phyloP scores from a whole-genome alignment of 2,113 vertebrate species.

The Burhinus oedicnemus region DNA sequence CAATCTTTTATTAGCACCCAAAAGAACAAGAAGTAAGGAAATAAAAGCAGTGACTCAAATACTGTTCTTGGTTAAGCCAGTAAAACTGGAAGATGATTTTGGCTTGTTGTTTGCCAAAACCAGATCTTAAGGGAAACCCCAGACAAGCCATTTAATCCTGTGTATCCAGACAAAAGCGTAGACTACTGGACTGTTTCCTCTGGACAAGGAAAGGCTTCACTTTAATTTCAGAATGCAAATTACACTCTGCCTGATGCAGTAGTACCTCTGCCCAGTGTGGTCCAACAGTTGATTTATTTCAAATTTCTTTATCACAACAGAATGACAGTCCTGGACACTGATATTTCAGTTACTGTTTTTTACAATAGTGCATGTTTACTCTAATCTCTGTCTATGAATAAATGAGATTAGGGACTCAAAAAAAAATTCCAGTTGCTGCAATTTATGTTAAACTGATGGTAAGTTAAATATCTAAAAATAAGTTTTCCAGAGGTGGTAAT shows the following conservation, averaged over 20 bases:
- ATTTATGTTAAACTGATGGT: background rate
- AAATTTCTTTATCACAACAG: background rate
- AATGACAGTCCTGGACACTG: background rate
- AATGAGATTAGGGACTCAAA: background rate
- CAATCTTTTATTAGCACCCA: background rate
- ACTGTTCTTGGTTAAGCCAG: background rate
- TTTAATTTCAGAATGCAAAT: background rate
- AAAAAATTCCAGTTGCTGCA: background rate
- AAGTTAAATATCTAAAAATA: background rate
- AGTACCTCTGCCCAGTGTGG: background rate
- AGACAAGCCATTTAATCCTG: background rate
- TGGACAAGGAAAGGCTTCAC: background rate
- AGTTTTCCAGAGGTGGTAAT: background rate
- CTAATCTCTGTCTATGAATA: background rate
- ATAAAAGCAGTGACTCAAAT: background rate
- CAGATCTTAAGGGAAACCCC: background rate
- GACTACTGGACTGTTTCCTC: background rate
- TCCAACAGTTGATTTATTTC: background rate
- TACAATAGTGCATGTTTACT: background rate
- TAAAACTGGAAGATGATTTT: background rate
- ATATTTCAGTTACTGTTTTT: background rate
- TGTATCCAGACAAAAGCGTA: background rate
- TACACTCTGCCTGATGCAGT: background rate
- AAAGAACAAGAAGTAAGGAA: background rate
- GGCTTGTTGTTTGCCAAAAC: background rate